These are phyloP conservation scores for Dipodomys merriami DNA, from an alignment of 2,113 vertebrate species.

Conservation along the genomic window DNA sequence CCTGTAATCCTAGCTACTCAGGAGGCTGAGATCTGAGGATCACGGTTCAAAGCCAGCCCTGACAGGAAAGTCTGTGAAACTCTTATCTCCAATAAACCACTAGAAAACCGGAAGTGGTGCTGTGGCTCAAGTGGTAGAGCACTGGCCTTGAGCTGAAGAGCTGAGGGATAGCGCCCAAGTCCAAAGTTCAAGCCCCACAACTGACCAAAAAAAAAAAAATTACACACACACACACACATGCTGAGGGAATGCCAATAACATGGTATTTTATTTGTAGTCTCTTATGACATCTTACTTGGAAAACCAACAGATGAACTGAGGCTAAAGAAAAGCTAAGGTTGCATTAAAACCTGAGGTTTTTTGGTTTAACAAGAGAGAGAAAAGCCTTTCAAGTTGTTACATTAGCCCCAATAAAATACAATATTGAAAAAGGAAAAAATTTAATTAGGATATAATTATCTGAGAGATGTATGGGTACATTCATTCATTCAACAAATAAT, in stretches of 20 bases:
- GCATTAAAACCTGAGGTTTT: too few species aligned
- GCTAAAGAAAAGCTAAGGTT: neutral
- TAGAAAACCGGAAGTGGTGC: too few species aligned
- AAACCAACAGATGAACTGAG: neutral
- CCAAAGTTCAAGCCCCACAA: neutral
- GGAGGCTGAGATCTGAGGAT: too few species aligned
- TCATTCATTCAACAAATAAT: neutral
- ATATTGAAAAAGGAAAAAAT: constrained; percentile 15
- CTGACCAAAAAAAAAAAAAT: neutral
- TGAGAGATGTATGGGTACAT: neutral
- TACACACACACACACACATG: neutral
- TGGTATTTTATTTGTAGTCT: constrained; percentile 16
- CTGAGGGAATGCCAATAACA: neutral
- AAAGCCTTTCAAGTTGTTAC: constrained; percentile 18
- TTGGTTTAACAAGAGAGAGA: neutral
- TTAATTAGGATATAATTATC: constrained; percentile 28
- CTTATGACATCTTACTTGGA: constrained; percentile 18
- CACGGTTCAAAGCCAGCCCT: too few species aligned
- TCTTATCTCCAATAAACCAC: too few species aligned
- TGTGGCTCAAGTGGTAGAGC: too few species aligned
- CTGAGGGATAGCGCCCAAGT: too few species aligned
- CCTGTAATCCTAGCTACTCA: too few species aligned
- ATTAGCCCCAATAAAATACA: neutral
- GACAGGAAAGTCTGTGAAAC: too few species aligned
- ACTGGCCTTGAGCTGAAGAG: too few species aligned